phyloP scores from a whole-genome alignment of 2,888 invertebrate genomes.

The Drosophila barbarae region DNA sequence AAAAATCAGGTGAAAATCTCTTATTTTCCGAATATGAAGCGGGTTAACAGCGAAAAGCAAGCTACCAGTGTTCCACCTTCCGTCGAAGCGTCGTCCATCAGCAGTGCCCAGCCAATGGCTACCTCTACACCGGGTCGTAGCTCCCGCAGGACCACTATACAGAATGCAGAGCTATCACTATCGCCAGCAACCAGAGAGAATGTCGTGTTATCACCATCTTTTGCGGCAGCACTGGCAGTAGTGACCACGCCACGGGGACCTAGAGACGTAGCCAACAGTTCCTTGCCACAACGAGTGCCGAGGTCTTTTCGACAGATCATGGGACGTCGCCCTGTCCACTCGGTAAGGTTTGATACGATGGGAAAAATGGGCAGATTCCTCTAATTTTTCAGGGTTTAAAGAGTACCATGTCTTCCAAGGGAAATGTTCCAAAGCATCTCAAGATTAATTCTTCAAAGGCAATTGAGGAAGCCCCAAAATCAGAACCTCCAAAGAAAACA shows the following conservation, averaged over 20 bases:
- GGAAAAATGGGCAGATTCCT: neutral
- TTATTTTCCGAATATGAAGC: neutral
- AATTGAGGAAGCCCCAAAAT: neutral
- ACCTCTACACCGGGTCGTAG: neutral
- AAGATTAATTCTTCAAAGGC: neutral
- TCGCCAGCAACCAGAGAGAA: too few relatives aligned
- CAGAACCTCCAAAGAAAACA: neutral
- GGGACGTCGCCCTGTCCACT: neutral
- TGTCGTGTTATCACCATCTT: neutral
- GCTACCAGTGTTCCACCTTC: neutral
- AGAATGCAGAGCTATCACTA: neutral
- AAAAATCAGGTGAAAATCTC: neutral
- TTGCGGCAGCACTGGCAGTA: neutral
- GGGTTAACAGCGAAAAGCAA: rapidly evolving
- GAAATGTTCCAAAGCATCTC: neutral
- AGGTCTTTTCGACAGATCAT: neutral
- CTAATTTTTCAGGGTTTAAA: neutral
- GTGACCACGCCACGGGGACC: neutral
- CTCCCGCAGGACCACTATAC: neutral
- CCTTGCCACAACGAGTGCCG: neutral
- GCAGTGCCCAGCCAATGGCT: neutral
- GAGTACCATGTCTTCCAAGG: neutral
- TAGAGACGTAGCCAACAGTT: neutral
- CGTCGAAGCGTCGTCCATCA: neutral
- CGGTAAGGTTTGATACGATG: neutral